phyloP scores from a whole-genome alignment of 2,113 vertebrate species.

The Sphyrna mokarran region DNA sequence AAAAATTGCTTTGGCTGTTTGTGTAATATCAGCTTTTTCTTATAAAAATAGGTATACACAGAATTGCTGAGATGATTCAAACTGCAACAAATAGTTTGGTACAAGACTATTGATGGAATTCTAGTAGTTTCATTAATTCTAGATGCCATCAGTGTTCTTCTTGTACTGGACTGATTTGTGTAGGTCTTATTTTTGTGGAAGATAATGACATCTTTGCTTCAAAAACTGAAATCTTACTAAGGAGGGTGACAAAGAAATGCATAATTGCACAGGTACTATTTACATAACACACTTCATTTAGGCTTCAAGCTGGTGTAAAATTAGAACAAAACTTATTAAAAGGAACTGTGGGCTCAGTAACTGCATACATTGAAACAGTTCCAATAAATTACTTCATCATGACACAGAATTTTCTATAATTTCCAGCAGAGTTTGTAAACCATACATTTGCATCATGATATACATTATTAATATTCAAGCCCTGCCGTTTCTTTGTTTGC shows the following conservation, averaged over 20 bases:
- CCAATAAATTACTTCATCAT: not conserved
- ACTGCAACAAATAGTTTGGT: not conserved
- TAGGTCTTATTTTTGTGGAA: not conserved
- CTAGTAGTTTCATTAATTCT: not conserved
- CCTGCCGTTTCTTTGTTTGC: not conserved
- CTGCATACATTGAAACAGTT: not conserved
- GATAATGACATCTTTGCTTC: not conserved
- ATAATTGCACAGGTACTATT: not conserved
- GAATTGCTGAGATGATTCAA: not conserved
- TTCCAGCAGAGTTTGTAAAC: not conserved
- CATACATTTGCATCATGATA: constrained; percentile 9
- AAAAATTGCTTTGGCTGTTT: not conserved
- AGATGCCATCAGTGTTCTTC: not conserved
- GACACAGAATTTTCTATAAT: not conserved
- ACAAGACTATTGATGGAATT: not conserved
- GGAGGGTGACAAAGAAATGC: not conserved
- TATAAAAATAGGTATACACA: no score
- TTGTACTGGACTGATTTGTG: not conserved
- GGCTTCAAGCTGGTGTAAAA: not conserved
- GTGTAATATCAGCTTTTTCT: not conserved
- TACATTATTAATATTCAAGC: not conserved
- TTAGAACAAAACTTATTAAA: not conserved
- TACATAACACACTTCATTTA: constrained; percentile 12
- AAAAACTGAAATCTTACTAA: constrained; percentile 20
- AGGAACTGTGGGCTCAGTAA: not conserved